phyloP scores from a whole-genome alignment of 2,888 invertebrate genomes.

The Theretra japonica region DNA sequence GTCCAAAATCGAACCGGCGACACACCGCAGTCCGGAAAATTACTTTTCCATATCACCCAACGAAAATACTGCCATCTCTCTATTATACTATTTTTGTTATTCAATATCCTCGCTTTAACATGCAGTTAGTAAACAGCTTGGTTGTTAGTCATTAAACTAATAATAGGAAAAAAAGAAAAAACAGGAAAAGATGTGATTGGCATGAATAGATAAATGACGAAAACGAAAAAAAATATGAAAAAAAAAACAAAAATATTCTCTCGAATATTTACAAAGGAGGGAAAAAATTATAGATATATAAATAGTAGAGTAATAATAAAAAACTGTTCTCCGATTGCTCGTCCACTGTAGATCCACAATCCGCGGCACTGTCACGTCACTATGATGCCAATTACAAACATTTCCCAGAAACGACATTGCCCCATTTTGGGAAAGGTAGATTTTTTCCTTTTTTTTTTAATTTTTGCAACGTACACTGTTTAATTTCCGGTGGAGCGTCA shows the following conservation, averaged over 20 bases:
- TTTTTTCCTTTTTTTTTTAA: constrained; percentile 52
- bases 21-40: constrained; percentile 53
- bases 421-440: constrained; percentile 53
- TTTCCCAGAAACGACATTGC: constrained; percentile 64
- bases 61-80: constrained; percentile 33
- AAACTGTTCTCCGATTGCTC: constrained; percentile 67
- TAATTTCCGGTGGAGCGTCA: constrained; percentile 59
- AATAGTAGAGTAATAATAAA: constrained; percentile 52
- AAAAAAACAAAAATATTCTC: constrained; percentile 59
- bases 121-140: constrained; percentile 69
- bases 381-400: constrained; percentile 83
- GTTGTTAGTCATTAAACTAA: constrained; percentile 50
- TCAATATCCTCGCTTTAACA: constrained; percentile 42
- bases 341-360: constrained; percentile 73
- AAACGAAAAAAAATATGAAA: constrained; percentile 42
- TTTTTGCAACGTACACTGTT: constrained; percentile 73
- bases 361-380: constrained; percentile 78
- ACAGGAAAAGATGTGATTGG: constrained; percentile 79
- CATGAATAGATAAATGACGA: constrained; percentile 70
- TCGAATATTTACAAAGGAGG: constrained; percentile 73
- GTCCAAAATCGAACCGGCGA: constrained; percentile 66
- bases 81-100: background rate
- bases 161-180: constrained; percentile 50
- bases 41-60: constrained; percentile 55
- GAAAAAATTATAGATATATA: constrained; percentile 49